These are phyloP conservation scores for Clarias magur DNA, from an alignment of 2,113 vertebrate species.

Conservation along the genomic window DNA sequence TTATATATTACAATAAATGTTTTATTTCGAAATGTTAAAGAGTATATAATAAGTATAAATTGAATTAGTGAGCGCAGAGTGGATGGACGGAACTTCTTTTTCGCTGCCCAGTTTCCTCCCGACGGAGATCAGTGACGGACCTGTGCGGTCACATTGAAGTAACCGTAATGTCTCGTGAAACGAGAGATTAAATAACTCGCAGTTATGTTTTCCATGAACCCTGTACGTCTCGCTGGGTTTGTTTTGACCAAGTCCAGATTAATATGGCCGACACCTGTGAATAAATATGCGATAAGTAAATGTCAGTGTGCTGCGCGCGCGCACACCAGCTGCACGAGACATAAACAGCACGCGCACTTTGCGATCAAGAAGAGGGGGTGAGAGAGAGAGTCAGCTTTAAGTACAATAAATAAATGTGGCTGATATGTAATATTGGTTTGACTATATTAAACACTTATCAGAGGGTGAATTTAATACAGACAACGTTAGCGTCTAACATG, in stretches of 20 bases:
- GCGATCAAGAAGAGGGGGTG: not conserved
- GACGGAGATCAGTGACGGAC: slow-evolving; percentile 30
- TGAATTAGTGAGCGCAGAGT: not conserved
- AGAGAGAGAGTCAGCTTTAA: not conserved
- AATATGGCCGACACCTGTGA: not conserved
- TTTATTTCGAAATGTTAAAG: not conserved
- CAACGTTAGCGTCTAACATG: not conserved
- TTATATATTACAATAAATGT: not conserved
- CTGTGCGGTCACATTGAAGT: slow-evolving; percentile 31
- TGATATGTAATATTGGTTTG: not conserved
- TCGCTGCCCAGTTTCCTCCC: slow-evolving; percentile 52
- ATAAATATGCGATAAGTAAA: not conserved
- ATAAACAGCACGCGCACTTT: not conserved
- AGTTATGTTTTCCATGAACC: slow-evolving; percentile 55
- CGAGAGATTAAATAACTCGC: not conserved
- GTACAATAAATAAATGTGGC: too few relatives aligned
- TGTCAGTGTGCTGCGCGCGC: not conserved
- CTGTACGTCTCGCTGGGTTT: slow-evolving; percentile 44
- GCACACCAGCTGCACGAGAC: slow-evolving; percentile 6
- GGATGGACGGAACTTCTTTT: slow-evolving; percentile 50
- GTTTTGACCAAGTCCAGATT: slow-evolving; percentile 11
- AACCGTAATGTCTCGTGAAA: not conserved
- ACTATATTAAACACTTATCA: not conserved
- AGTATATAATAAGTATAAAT: not conserved
- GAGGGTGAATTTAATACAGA: too few relatives aligned